Base-by-base conservation (phyloP, 2,797 vertebrate genomes). In the Brotula barbata region DNA sequence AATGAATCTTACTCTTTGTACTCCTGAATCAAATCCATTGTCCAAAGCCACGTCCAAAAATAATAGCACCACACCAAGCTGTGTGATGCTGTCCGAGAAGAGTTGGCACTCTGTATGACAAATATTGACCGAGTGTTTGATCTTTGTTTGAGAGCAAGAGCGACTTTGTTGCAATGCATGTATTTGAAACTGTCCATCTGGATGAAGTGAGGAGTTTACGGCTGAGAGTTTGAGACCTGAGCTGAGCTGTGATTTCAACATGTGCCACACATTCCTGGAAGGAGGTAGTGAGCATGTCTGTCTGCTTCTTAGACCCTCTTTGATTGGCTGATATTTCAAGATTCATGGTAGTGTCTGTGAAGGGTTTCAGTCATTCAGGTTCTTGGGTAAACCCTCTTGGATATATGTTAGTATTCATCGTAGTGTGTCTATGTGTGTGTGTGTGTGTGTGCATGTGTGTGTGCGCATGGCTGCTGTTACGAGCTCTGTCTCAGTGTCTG, bases 101-200 rank as follows among this genome's bases (percentile, higher is more conserved):
- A 44, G 44, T 15, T 25, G 54, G 64, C 75, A 45, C 54, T 68
- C 68, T 8, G 68, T 55, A 54, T 56, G 58, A 70, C 70, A 81
- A 86, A 86, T 82, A 81, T 85, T 85, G 84, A 78, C 58, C 53
- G 40, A 73, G 59, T 3, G 63, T 86, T 85, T 87, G 81, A 85
- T 82, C 68, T 39, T 60, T 17, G 56, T 55, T 68, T 39, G 62
- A 67, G 53, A 54, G 61, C 55, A 63, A 68, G 37, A 40, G 12
- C 9, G 31, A 21, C 43, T 31, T 45, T 42, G 56, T 37, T 36
- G 61, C 40, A 48, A 39, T 15, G 33, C 37, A 48, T 13, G 19
- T 31, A 5, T 51, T 34, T 36, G 23, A 62, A 52, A 48, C 19
- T 9, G 7, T 42, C 31, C 3, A 12, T 45, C 21, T 8, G 39